Evolutionary conservation across 92 coral and sea anemone genomes (phyloP), one percentile per base, ranked within the genome.

Genomic region (Diadumene lineata): DNA sequence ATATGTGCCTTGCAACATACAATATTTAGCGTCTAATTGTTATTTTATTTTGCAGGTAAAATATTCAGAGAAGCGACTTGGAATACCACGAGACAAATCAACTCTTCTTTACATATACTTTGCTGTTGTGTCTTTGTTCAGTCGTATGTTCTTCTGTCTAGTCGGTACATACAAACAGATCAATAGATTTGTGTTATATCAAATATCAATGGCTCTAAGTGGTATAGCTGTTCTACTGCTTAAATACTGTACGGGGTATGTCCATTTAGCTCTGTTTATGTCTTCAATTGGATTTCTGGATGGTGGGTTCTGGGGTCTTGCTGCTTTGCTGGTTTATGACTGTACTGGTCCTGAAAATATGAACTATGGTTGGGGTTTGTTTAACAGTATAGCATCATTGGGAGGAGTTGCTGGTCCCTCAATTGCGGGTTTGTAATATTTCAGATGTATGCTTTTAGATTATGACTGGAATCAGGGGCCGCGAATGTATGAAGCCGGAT

Each of bases 101-200:
- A 75, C 92, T 34, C 74, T 38, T 78, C 80, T 87, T 26, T 87
- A 67, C 67, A 75, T 66, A 3, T 87, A 87, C 32, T 71, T 79
- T 33, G 89, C 86, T 24, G 34, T 74, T 22, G 51, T 84, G 1
- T 73, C 73, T 8, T 60, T 84, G 61, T 22, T 87, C 50, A 80
- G 92, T 55, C 88, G 92, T 30, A 69, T 61, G 31, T 43, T 84
- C 22, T 87, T 68, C 64, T 84, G 92, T 68, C 79, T 79, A 38
- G 33, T 87, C 31, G 86, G 86, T 25, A 81, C 76, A 56, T 69
- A 64, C 0, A 57, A 68, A 31, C 55, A 11, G 43, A 32, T 84
- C 75, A 84, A 81, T 65, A 73, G 86, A 32, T 77, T 84, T 38
- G 53, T 43, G 50, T 28, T 88, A 27, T 88, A 76, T 34, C 89